A percentile compares a stretch with the other conserved stretches of the same genome.
phyloP scores from a whole-genome alignment of 2,797 vertebrate genomes.

The Dermochelys coriacea region DNA sequence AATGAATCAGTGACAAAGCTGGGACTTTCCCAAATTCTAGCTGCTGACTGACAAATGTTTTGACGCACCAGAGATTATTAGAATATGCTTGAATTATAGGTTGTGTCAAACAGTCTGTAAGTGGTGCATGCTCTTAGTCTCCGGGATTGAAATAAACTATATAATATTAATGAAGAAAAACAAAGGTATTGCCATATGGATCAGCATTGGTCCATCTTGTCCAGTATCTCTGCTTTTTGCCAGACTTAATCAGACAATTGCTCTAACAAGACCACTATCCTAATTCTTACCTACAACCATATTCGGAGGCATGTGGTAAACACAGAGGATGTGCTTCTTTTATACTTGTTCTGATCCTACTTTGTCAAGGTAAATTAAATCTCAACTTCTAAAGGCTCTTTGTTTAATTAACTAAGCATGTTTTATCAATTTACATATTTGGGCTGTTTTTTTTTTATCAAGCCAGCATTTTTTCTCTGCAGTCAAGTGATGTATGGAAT shows the following conservation, averaged over 20 bases:
- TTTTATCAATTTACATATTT: constrained; percentile 25
- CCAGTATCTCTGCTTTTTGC: background rate
- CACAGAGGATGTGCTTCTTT: background rate
- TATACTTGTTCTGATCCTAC: background rate
- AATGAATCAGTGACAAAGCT: background rate
- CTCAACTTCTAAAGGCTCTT: constrained; percentile 43
- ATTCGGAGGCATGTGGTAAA: background rate
- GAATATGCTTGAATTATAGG: background rate
- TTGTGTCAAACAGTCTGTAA: background rate
- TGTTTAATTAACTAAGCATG: constrained; percentile 58
- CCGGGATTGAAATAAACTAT: background rate
- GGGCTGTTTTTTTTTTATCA: constrained; percentile 61
- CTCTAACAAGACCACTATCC: no score
- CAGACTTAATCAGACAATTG: background rate
- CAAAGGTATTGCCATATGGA: fast-evolving
- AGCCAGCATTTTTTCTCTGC: constrained; percentile 9
- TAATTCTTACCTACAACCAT: background rate
- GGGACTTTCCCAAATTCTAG: background rate
- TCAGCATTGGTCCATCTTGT: fast-evolving
- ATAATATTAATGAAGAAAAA: background rate
- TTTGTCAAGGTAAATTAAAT: background rate
- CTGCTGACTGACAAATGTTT: background rate
- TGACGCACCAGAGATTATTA: background rate
- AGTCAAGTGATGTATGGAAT: constrained; percentile 70
- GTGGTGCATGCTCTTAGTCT: background rate